Percentiles rank a stretch among this genome's conserved stretches.
Evolutionary conservation across 2,113 vertebrate genomes (phyloP).

Genomic region (Corythoichthys intestinalis): DNA sequence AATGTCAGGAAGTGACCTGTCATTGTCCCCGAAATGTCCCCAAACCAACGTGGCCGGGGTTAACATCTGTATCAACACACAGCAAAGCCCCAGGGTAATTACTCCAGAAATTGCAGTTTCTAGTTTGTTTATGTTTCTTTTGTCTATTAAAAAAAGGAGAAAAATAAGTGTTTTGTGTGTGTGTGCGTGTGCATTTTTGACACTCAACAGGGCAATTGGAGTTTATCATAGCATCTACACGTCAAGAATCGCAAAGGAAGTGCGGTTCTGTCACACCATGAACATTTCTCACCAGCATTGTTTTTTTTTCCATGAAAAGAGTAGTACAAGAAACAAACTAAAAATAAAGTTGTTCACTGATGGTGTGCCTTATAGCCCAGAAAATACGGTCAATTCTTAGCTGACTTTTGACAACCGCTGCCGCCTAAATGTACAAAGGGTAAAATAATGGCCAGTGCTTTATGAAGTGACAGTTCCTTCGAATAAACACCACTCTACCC

Average conservation of each 20-base stretch:
- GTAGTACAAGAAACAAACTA: slow-evolving; percentile 7
- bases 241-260: slow-evolving; percentile 3
- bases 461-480: slow-evolving; percentile 12
- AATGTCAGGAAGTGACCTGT: too few species aligned
- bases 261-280: neutral
- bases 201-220: neutral
- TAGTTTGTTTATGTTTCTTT: too few species aligned
- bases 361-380: too few species aligned
- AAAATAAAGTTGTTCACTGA: neutral
- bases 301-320: neutral
- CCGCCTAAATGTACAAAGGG: neutral
- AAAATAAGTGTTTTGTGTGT: neutral
- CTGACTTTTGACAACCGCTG: neutral
- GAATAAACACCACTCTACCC: slow-evolving; percentile 13
- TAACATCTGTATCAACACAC: too few species aligned
- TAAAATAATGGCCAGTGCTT: slow-evolving; percentile 8
- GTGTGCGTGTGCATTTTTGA: neutral
- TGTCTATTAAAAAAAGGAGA: neutral
- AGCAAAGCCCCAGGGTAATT: too few species aligned
- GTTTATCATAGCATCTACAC: slow-evolving; percentile 22
- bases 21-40: too few species aligned
- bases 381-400: neutral
- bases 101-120: too few species aligned
- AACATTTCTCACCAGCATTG: neutral
- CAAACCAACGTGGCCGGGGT: too few species aligned